Base-by-base conservation (phyloP, 2,797 vertebrate genomes). In the Amblyraja radiata region DNA sequence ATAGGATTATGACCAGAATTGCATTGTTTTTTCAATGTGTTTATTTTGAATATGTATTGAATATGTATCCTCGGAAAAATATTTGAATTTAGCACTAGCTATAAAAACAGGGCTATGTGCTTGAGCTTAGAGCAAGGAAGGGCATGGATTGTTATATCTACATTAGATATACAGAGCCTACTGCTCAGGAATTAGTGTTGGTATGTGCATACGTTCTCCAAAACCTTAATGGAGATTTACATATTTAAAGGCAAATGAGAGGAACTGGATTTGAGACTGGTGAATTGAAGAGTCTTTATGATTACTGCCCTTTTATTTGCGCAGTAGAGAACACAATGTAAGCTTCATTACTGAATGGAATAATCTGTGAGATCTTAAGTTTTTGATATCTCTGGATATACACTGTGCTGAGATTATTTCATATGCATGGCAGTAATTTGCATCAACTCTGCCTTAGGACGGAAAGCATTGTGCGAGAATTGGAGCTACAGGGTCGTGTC, bases 401-500 rank as follows among this genome's bases (percentile, higher is more conserved):
- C 61, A 65, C 9, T 65, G 9, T 65, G 14, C n/a, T 14, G 1
- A 13, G 9, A 32, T 23, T 88, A 88, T 18, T 36, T 63, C 23
- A 21, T 88, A n/a, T 36, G 61, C 61, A 18, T 88, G n/a, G 8
- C 36, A 3, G 21, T 86, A 32, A 32, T 65, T 68, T 88, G n/a
- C n/a, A 39, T 71, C 25, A 63, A 61, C 7, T 54, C 36, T 13
- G 21, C 16, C 25, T 39, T 58, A 99, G 99, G 21, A 97, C 98
- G 0, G 98, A 99, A 96, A 98, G 96, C 54, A 97, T 98, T 1
- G 97, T 99, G 3, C 96, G 94, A 78, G 99, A 99, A 94, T 93
- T 99, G 95, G 98, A 99, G 95, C 95, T 99, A 18, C 93, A 97
- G 94, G 99, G 98, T n/a, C 96, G 97, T n/a, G 97, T 99, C 61